phyloP scores from a whole-genome alignment of 2,888 invertebrate genomes.

The Drosophila limbata region DNA sequence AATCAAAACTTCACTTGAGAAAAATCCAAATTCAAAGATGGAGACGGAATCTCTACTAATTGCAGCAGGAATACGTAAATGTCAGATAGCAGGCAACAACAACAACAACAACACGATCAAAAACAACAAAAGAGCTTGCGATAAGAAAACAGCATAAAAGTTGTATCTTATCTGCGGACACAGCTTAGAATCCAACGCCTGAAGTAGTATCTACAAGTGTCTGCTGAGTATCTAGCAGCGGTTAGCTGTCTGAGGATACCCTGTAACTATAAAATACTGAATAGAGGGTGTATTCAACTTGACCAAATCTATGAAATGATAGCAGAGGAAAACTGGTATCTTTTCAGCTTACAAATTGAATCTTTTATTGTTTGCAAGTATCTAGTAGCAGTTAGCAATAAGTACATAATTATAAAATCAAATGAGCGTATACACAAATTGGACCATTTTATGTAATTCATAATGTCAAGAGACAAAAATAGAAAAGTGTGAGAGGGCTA shows the following conservation, averaged over 20 bases:
- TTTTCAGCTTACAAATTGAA: neutral
- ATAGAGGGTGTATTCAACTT: neutral
- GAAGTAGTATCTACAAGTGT: constrained; percentile 23
- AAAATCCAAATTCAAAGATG: constrained; percentile 17
- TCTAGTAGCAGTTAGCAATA: neutral
- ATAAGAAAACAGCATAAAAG: constrained; percentile 45
- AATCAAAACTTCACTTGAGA: constrained; percentile 18
- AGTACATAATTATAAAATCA: no score
- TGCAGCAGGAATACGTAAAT: constrained; percentile 40
- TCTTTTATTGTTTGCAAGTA: neutral
- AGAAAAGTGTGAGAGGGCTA: neutral
- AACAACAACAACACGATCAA: constrained; percentile 7
- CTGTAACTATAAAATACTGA: neutral
- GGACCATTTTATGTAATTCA: neutral
- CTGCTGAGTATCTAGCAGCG: constrained; percentile 32
- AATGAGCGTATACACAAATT: neutral
- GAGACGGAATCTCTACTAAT: constrained; percentile 45
- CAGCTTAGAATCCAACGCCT: constrained; percentile 56
- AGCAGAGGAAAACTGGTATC: neutral
- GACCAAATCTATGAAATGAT: neutral
- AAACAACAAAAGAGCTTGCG: constrained; percentile 30
- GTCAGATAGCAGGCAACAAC: constrained; percentile 15
- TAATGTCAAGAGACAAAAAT: no score
- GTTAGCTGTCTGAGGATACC: constrained; percentile 18
- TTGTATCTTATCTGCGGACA: constrained; percentile 54